Percentiles rank a stretch among this genome's conserved stretches.
phyloP scores from a whole-genome alignment of 2,888 invertebrate genomes.

The Synanthedon andrenaeformis region DNA sequence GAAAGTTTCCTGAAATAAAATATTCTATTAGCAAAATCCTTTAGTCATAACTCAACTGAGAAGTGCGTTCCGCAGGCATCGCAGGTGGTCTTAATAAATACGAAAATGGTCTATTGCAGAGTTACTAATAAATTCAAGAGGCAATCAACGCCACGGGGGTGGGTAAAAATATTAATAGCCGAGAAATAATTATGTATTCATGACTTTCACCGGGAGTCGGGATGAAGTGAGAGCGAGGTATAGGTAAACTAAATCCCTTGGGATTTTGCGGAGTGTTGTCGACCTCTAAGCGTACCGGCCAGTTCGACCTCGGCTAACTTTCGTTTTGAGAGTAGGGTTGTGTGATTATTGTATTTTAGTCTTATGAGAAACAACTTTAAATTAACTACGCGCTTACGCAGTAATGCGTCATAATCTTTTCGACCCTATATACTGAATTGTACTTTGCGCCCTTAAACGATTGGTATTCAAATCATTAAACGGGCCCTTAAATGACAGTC shows the following conservation, averaged over 20 bases:
- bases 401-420: too few species aligned
- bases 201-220: slow-evolving; percentile 41
- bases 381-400: too few species aligned
- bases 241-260: slow-evolving; percentile 35
- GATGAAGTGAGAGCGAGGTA: slow-evolving; percentile 15
- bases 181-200: slow-evolving; percentile 69
- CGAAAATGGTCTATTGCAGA: slow-evolving; percentile 61
- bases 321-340: slow-evolving; percentile 16
- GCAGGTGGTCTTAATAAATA: slow-evolving; percentile 71
- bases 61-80: slow-evolving; percentile 43
- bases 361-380: neutral
- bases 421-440: too few species aligned
- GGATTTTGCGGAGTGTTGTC: slow-evolving; percentile 25
- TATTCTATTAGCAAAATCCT: slow-evolving; percentile 66
- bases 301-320: slow-evolving; percentile 11
- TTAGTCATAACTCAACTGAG: slow-evolving; percentile 58
- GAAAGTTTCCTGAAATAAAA: slow-evolving; percentile 51
- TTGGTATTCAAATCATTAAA: too few species aligned
- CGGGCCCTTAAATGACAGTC: too few species aligned
- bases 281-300: slow-evolving; percentile 7
- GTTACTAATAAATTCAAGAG: slow-evolving; percentile 70
- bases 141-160: slow-evolving; percentile 66
- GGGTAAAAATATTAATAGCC: slow-evolving; percentile 69
- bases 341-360: neutral
- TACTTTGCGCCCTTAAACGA: too few species aligned